Percentiles rank a stretch among this genome's conserved stretches.
Evolutionary conservation across 2,113 vertebrate genomes (phyloP).

Genomic region (Monarcha castaneiventris): DNA sequence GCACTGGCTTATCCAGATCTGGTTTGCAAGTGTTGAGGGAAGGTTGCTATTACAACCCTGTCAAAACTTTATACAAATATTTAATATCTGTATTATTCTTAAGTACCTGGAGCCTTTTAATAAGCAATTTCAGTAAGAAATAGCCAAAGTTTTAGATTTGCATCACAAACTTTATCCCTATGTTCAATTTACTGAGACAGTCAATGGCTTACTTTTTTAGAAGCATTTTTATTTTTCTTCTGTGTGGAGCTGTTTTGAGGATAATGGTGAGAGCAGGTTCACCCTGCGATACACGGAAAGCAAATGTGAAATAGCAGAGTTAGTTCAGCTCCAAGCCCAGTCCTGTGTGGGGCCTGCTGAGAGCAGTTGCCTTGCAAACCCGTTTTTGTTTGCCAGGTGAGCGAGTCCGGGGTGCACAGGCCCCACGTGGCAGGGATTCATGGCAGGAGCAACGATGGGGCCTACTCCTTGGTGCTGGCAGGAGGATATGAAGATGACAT

Average conservation of each 20-base stretch:
- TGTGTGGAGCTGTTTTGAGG: neutral
- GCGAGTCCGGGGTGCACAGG: constrained; percentile 91
- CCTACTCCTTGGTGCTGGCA: constrained; percentile 92
- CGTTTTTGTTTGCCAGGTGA: constrained; percentile 75
- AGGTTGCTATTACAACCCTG: neutral
- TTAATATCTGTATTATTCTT: neutral
- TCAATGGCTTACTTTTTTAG: neutral
- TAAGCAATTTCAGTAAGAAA: neutral
- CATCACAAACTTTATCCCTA: neutral
- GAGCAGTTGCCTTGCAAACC: neutral
- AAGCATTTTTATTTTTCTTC: neutral
- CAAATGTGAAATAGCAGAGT: neutral
- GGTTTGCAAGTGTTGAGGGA: neutral
- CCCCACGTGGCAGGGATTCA: constrained; percentile 97
- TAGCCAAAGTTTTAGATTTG: neutral
- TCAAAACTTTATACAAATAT: neutral
- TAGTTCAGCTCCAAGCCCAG: too few relatives aligned
- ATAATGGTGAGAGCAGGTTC: neutral
- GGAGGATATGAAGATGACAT: constrained; percentile 97
- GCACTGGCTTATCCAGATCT: neutral
- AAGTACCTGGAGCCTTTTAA: neutral
- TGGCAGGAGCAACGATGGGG: constrained; percentile 91
- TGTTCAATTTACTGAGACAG: neutral
- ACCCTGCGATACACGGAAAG: rapidly evolving
- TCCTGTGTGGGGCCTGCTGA: rapidly evolving